Evolutionary conservation across 2,888 invertebrate genomes (phyloP), one percentile per base, ranked within the genome.

Genomic region (Cheiracanthium punctorium): DNA sequence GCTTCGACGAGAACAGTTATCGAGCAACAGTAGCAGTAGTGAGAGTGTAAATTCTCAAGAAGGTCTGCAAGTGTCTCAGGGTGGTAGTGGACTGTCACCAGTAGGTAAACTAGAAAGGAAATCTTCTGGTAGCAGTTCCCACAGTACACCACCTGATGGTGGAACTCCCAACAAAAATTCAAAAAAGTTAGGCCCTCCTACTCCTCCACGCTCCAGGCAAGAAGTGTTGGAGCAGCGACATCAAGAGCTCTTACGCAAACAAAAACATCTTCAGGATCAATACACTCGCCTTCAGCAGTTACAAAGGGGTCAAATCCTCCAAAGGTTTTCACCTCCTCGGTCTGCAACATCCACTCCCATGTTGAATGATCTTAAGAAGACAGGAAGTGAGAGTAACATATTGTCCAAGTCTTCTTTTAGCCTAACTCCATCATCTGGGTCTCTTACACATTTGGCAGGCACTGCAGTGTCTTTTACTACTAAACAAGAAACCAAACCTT

Each of bases 211-310:
- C 30, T 89, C 90, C 48, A 87, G 90, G 24, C 91, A 91, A 88
- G 92, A 91, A 82, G 89, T 90, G 24, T 93, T 97, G 75, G 97
- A 97, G 91, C 95, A 95, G 90, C 94, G 97, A 4, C 97, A 97
- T 91, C 96, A 96, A 91, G 97, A 97, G 91, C 93, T 97, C 30
- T 92, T 97, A 17, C 94, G 95, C 89, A 97, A 97, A 90, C 97
- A 97, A 91, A 95, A 95, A 90, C 95, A 96, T 24, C 93, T 97
- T 28, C 97, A 97, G 91, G 97, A 97, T 90, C 97, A 97, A 91
- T 97, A 97, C 91, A 96, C 96, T 24, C 94, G 97, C 29, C 92
- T 97, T 85, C 97, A 97, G 91, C 95, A 96, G 92, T 94, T 97
- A 89, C 97, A 97, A 91, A 94, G 96, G 89, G 89, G 89, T 33